A percentile compares a stretch with the other conserved stretches of the same genome.
Evolutionary conservation across 2,113 vertebrate genomes (phyloP).

Genomic region (Tichodroma muraria): DNA sequence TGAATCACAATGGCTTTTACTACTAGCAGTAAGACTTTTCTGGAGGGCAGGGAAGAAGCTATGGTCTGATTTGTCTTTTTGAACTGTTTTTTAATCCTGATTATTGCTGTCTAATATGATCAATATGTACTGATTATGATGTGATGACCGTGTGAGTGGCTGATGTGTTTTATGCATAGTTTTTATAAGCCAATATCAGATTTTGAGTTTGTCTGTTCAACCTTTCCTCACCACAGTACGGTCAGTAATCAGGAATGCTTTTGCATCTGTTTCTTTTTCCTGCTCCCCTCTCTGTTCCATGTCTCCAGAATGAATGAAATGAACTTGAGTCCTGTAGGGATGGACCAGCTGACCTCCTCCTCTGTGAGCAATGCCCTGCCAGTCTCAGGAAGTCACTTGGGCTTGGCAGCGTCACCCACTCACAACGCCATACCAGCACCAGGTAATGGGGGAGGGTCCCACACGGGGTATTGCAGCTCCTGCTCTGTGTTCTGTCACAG

Average conservation of each 20-base stretch:
- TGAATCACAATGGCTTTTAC: background rate
- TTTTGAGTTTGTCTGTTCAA: background rate
- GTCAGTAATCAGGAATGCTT: background rate
- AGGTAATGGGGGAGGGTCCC: conserved; percentile 73
- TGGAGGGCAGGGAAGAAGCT: background rate
- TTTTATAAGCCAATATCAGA: background rate
- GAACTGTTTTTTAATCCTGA: background rate
- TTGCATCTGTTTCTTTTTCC: background rate
- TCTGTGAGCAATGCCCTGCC: conserved; percentile 84
- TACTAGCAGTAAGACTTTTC: background rate
- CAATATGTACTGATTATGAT: background rate
- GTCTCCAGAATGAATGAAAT: conserved; percentile 93
- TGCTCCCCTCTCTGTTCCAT: background rate
- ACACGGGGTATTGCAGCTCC: background rate
- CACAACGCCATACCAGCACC: conserved; percentile 87
- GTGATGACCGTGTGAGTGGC: background rate
- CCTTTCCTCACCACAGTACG: background rate
- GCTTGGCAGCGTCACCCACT: conserved; percentile 87
- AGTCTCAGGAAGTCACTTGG: conserved; percentile 81
- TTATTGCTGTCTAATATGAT: background rate
- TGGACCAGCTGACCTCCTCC: conserved; percentile 93
- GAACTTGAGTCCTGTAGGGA: conserved; percentile 94
- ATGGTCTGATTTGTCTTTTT: background rate
- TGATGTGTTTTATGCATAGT: background rate
- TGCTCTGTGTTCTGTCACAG: background rate